phyloP scores from a whole-genome alignment of 2,797 vertebrate genomes.

The Pipistrellus nathusii region DNA sequence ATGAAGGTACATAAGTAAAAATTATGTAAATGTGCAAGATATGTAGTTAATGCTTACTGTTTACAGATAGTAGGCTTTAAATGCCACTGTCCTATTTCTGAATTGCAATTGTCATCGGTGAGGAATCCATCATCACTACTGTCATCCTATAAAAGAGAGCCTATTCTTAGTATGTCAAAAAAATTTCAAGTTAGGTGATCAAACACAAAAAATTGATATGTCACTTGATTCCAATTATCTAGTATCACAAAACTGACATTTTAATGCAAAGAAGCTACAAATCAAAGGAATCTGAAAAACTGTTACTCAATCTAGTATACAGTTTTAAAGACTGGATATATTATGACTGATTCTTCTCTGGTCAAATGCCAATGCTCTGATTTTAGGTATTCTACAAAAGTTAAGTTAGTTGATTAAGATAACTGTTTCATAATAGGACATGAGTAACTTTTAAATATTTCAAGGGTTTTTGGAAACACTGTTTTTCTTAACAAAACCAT shows the following conservation, averaged over 20 bases:
- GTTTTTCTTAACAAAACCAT: constrained; percentile 8
- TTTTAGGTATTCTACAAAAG: constrained; percentile 47
- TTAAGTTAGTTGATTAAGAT: constrained; percentile 12
- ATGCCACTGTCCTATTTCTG: constrained; percentile 90
- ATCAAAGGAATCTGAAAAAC: neutral
- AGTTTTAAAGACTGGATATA: constrained; percentile 23
- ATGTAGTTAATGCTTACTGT: constrained; percentile 91
- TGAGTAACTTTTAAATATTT: constrained; percentile 12
- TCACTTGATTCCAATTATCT: neutral
- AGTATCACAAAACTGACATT: constrained; percentile 19
- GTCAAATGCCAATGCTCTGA: neutral
- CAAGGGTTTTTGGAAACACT: constrained; percentile 7
- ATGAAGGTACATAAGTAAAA: neutral
- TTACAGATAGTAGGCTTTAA: constrained; percentile 92
- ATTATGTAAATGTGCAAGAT: neutral
- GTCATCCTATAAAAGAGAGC: constrained; percentile 91
- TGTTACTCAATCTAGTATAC: constrained; percentile 39
- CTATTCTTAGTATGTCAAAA: neutral
- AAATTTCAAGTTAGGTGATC: neutral
- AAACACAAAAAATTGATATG: constrained; percentile 2
- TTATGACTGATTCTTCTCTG: constrained; percentile 16
- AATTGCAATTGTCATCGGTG: constrained; percentile 89
- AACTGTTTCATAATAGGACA: neutral
- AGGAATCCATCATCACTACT: constrained; percentile 95
- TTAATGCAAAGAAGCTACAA: neutral